A percentile compares a stretch with the other conserved stretches of the same genome.
Evolutionary conservation across 2,113 vertebrate genomes (phyloP).

Genomic region (Eulemur macaco): DNA sequence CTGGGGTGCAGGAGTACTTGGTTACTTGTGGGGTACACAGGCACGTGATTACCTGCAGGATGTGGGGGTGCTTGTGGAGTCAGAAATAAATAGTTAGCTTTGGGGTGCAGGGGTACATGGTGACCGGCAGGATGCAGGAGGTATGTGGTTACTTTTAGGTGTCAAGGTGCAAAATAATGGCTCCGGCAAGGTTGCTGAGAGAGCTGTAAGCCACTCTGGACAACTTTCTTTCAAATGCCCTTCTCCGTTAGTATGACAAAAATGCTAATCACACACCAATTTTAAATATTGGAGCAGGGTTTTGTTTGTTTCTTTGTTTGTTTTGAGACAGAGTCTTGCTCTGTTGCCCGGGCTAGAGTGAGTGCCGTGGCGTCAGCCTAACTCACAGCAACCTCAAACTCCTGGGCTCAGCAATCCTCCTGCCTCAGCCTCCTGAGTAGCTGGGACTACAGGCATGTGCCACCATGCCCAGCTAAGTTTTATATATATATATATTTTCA

Average conservation of each 20-base stretch:
- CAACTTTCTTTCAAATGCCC: background rate
- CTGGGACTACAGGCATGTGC: no score
- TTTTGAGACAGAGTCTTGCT: no score
- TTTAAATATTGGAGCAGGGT: background rate
- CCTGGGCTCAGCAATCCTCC: no score
- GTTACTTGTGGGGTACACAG: accelerated
- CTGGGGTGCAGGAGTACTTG: background rate
- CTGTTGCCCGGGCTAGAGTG: no score
- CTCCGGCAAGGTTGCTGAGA: background rate
- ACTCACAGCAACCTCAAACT: no score
- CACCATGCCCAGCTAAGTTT: no score
- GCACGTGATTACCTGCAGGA: background rate
- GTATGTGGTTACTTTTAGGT: background rate
- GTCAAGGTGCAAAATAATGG: background rate
- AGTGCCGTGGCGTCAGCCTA: no score
- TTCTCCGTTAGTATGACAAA: background rate
- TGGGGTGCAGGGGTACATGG: accelerated
- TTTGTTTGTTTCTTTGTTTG: background rate
- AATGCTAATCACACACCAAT: background rate
- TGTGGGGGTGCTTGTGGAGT: background rate
- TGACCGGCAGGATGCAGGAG: background rate
- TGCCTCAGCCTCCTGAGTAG: no score
- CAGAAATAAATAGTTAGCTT: background rate
- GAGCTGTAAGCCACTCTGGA: background rate
- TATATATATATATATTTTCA: no score